Base-by-base conservation (phyloP, 2,888 invertebrate genomes). In the Suillia variegata region DNA sequence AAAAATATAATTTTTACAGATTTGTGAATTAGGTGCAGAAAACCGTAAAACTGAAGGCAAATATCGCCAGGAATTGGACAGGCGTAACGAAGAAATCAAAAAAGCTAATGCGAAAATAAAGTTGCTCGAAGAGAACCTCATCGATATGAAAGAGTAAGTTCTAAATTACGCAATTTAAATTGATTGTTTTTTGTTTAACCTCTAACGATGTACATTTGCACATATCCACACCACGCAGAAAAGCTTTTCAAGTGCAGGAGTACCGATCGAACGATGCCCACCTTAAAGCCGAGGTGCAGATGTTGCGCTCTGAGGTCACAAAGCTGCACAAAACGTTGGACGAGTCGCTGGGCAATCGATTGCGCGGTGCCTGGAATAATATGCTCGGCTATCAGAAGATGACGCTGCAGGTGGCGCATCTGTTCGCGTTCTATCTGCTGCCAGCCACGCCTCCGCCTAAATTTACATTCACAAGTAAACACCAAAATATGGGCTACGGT, bases 381-480 rank as follows among this genome's bases (percentile, higher is more conserved):
- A 55, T 63, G 17, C 15, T 58, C 8, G 13, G 52, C 18, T 64
- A 64, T 1, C 63, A 66, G 47, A 48, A 31, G 2, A 62, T 48
- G 20, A 60, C 67, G 1, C 34, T 69, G 22, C 50, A 60, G 10
- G 33, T 61, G 47, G 38, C 63, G 3, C 70, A 72, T 47, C n/a
- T n/a, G n/a, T 54, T 67, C 4, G 48, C 62, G 3, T 70, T 58
- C 34, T 70, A 66, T 15, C 47, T 74, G 47, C 59, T 74, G 45
- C 74, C 74, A n/a, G 72, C 70, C 1, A 52, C 63, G 13, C 73
- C 73, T 2, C 57, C 61, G 8, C 67, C 71, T 1, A 55, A 38
- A 6, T 47, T 20, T 1, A 24, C 21, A 17, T 15, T 34, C 50
- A 31, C n/a, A n/a, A n/a, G n/a, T n/a, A 10, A 26, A 10, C 26